These are phyloP conservation scores for Brachyptera risi DNA, from an alignment of 2,888 invertebrate genomes.

Conservation along the genomic window DNA sequence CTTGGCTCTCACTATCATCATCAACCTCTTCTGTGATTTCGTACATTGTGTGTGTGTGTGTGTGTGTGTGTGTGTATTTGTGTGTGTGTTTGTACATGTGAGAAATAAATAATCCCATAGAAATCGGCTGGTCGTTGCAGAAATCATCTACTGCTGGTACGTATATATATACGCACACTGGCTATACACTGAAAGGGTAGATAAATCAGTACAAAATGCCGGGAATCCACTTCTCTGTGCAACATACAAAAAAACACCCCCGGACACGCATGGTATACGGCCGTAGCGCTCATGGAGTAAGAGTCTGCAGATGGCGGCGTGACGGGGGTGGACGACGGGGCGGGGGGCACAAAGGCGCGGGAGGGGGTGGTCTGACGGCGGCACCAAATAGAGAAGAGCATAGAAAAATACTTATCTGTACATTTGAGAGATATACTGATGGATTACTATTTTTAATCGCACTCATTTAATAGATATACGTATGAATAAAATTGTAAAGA, in stretches of 20 bases:
- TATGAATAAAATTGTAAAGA: too few relatives aligned
- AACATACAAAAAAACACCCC: not conserved
- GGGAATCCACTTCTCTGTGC: constrained; percentile 13
- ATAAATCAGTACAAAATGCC: constrained; percentile 20
- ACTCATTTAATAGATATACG: too few relatives aligned
- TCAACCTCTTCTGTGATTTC: not conserved
- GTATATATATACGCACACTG: too few relatives aligned
- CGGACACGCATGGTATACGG: constrained; percentile 14
- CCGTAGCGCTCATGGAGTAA: not conserved
- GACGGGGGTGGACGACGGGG: too few relatives aligned
- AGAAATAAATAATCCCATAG: constrained; percentile 16
- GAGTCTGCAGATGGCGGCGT: constrained; percentile 15
- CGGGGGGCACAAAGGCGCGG: too few relatives aligned
- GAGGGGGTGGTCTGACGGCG: too few relatives aligned
- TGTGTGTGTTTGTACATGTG: not conserved
- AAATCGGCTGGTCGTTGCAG: not conserved
- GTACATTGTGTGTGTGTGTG: too few relatives aligned
- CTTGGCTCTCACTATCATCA: constrained; percentile 1
- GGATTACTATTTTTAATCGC: too few relatives aligned
- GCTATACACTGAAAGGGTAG: constrained; percentile 7
- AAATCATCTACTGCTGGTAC: constrained; percentile 7
- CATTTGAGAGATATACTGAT: too few relatives aligned
- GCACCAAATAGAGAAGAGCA: too few relatives aligned
- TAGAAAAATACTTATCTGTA: too few relatives aligned
- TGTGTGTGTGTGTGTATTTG: not conserved